Evolutionary conservation across 2,113 vertebrate genomes (phyloP).

Genomic region (Sinocyclocheilus anshuiensis): DNA sequence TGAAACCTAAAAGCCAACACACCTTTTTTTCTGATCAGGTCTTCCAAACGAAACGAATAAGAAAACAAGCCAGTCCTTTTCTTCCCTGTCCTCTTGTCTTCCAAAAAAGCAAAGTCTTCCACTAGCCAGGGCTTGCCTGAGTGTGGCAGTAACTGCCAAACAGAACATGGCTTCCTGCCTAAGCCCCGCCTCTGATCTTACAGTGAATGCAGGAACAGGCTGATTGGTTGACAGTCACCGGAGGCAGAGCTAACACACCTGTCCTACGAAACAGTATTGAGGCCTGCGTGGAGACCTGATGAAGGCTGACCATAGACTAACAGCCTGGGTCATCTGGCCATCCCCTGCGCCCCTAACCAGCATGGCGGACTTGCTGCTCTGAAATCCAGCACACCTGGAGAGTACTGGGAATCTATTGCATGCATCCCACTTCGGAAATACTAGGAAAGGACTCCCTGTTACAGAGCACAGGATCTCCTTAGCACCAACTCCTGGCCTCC

Average conservation of each 20-base stretch:
- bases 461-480: constrained; percentile 53
- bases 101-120: constrained; percentile 60
- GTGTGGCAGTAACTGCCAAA: constrained; percentile 24
- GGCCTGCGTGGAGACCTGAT: constrained; percentile 7
- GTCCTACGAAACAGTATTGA: constrained; percentile 35
- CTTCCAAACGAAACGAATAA: constrained; percentile 59
- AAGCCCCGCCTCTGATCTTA: neutral
- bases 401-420: constrained; percentile 54
- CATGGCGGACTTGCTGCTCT: constrained; percentile 11
- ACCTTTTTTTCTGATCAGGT: constrained; percentile 55
- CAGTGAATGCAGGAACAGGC: constrained; percentile 1
- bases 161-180: constrained; percentile 3
- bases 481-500: constrained; percentile 63
- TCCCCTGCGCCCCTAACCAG: neutral
- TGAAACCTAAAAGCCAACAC: constrained; percentile 5
- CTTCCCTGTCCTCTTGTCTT: constrained; percentile 66
- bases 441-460: constrained; percentile 60
- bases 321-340: neutral
- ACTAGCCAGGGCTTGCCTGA: constrained; percentile 60
- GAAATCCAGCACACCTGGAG: neutral
- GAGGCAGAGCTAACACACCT: constrained; percentile 50
- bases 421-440: constrained; percentile 64
- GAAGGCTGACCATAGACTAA: constrained; percentile 9
- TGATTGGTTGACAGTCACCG: constrained; percentile 25
- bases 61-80: constrained; percentile 19